phyloP scores from a whole-genome alignment of 2,888 invertebrate genomes.

The Dicranocentrus wangi region DNA sequence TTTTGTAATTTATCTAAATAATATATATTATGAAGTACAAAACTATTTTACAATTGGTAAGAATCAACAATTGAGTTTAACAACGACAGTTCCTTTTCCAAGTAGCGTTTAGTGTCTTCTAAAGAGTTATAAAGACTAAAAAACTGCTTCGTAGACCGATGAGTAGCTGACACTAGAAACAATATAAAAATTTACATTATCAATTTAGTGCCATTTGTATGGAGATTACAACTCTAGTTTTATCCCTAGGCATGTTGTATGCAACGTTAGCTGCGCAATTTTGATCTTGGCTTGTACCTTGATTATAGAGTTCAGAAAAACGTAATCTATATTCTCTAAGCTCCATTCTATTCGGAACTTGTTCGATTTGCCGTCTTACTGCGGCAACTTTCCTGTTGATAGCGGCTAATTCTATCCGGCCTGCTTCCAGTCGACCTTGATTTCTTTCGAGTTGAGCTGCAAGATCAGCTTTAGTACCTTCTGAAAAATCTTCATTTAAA shows the following conservation, averaged over 20 bases:
- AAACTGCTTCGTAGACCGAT: constrained; percentile 97
- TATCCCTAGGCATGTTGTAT: no score
- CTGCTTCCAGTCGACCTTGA: constrained; percentile 78
- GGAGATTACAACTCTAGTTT: no score
- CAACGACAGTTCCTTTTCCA: constrained; percentile 91
- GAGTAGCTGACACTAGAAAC: constrained; percentile 90
- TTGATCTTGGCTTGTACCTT: constrained; percentile 79
- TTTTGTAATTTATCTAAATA: no score
- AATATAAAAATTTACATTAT: no score
- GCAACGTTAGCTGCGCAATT: no score
- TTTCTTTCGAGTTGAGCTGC: constrained; percentile 78
- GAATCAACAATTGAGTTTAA: constrained; percentile 92
- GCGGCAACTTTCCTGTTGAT: constrained; percentile 86
- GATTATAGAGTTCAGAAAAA: constrained; percentile 96
- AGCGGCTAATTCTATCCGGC: constrained; percentile 84
- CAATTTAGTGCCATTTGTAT: background rate
- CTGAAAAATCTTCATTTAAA: constrained; percentile 61
- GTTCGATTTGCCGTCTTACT: constrained; percentile 90
- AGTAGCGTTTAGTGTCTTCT: constrained; percentile 93
- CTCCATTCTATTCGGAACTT: constrained; percentile 93
- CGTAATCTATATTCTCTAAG: constrained; percentile 95
- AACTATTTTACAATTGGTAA: constrained; percentile 84
- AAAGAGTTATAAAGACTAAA: constrained; percentile 96
- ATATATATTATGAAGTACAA: background rate
- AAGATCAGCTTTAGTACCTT: constrained; percentile 66